Percentiles rank a stretch among this genome's conserved stretches.
Evolutionary conservation across 2,113 vertebrate genomes (phyloP).

Genomic region (Tragulus kanchil): DNA sequence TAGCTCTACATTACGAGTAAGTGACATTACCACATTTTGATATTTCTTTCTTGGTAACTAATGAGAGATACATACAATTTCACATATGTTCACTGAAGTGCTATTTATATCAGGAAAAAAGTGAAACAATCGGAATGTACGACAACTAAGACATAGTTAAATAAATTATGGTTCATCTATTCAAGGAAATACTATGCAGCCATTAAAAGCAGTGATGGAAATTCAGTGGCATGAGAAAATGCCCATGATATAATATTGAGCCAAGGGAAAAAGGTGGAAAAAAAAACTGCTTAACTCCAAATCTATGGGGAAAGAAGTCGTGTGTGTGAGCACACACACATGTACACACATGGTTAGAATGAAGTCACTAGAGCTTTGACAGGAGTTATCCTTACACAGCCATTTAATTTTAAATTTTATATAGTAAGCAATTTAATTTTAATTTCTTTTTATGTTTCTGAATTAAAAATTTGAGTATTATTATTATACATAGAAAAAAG

Average conservation of each 20-base stretch:
- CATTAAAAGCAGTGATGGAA: neutral
- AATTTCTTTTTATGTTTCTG: neutral
- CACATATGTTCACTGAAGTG: neutral
- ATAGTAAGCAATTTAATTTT: neutral
- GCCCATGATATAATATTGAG: neutral
- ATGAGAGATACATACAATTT: neutral
- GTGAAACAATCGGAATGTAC: neutral
- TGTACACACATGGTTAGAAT: neutral
- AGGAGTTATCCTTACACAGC: neutral
- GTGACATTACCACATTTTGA: neutral
- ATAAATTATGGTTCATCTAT: neutral
- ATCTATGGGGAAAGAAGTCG: neutral
- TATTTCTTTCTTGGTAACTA: neutral
- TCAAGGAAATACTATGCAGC: neutral
- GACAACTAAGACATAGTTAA: neutral
- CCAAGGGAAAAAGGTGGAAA: rapidly evolving
- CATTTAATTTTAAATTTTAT: neutral
- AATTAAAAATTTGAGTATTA: neutral
- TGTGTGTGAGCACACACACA: neutral
- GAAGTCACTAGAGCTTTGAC: neutral
- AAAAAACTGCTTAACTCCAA: neutral
- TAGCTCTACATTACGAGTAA: neutral
- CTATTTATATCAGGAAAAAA: neutral
- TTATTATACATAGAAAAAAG: neutral
- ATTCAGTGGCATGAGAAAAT: neutral